Conservation (phyloP, 2,797 vertebrate genomes). For the Melanogrammus aeglefinus region DNA sequence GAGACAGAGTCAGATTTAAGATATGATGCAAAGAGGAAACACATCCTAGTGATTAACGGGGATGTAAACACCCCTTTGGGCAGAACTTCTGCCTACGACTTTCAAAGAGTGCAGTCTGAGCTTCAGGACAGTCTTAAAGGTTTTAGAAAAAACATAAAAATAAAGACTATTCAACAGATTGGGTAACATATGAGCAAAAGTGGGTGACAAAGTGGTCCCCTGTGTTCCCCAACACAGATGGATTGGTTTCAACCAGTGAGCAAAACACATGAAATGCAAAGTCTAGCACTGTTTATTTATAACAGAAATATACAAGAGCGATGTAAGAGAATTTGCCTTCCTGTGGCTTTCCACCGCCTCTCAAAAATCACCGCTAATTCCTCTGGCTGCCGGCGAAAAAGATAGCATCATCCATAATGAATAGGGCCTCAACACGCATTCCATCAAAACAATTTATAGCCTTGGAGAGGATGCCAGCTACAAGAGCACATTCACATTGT, state of each 20-base stretch:
- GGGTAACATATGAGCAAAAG: too few species aligned
- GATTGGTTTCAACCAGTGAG: background rate
- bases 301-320: background rate
- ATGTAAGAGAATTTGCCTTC: background rate
- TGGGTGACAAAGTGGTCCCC: too few species aligned
- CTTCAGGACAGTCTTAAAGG: too few species aligned
- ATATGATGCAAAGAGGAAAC: background rate
- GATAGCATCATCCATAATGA: constrained; percentile 10
- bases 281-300: background rate
- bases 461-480: background rate
- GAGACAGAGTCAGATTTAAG: background rate
- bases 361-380: constrained; percentile 3
- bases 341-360: background rate
- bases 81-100: too few species aligned
- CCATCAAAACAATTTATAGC: constrained; percentile 12
- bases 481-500: constrained; percentile 7
- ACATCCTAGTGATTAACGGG: too few species aligned
- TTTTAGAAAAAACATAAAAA: too few species aligned
- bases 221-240: background rate
- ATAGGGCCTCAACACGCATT: background rate
- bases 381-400: constrained; percentile 1
- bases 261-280: background rate
- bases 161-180: too few species aligned
- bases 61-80: too few species aligned
- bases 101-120: too few species aligned